Conservation (phyloP, 2,797 vertebrate genomes). For the Carcharodon carcharias region DNA sequence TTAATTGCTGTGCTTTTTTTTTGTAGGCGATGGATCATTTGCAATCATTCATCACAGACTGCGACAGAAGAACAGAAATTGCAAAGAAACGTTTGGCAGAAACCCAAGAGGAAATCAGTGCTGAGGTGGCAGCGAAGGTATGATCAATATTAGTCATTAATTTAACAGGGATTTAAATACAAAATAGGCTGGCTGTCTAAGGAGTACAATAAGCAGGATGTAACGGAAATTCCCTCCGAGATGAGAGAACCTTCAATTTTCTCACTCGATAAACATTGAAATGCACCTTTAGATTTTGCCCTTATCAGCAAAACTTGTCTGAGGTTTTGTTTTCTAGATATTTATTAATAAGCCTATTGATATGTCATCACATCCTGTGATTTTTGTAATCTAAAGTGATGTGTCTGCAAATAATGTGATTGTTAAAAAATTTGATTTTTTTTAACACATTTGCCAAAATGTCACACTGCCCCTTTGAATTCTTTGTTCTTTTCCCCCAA, state of each 20-base stretch:
- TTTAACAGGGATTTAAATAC: neutral
- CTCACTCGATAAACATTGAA: neutral
- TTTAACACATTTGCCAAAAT: neutral
- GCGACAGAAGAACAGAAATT: slow-evolving; percentile 88
- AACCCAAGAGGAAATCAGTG: slow-evolving; percentile 96
- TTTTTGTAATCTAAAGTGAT: neutral
- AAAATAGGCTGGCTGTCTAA: neutral
- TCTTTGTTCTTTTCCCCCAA: too few relatives aligned
- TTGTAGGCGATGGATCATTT: slow-evolving; percentile 87
- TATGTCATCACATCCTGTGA: neutral
- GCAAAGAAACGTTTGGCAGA: slow-evolving; percentile 94
- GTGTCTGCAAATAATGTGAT: neutral
- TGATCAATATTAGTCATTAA: neutral
- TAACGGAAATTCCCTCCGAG: neutral
- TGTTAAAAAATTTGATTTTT: neutral
- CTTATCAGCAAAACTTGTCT: neutral
- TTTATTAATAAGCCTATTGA: neutral
- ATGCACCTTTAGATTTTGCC: neutral
- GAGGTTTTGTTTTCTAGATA: neutral
- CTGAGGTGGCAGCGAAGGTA: slow-evolving; percentile 96
- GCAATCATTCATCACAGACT: slow-evolving; percentile 95
- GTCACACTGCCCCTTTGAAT: neutral
- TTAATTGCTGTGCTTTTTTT: neutral
- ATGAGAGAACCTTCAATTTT: neutral
- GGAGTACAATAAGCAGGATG: neutral